phyloP scores from a whole-genome alignment of 2,797 vertebrate genomes.

The Melanotaenia pygmaea region DNA sequence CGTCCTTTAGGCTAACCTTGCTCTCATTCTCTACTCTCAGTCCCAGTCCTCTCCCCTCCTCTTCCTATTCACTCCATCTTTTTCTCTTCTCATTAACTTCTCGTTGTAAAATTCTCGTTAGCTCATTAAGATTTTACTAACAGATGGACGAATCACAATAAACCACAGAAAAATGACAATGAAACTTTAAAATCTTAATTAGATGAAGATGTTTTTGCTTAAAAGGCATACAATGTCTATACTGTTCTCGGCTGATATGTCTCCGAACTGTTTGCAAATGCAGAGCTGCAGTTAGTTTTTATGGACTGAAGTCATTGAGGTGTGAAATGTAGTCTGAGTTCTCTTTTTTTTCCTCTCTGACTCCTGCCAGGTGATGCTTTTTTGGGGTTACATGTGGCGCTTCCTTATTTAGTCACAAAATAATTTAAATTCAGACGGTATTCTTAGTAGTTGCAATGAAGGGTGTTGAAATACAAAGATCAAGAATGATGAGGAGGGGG shows the following conservation, averaged over 20 bases:
- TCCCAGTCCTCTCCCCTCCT: slow-evolving; percentile 29
- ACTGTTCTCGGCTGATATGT: slow-evolving; percentile 1
- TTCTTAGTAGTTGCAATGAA: background rate
- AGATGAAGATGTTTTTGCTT: slow-evolving; percentile 9
- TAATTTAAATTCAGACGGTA: background rate
- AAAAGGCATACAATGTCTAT: background rate
- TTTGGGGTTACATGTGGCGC: background rate
- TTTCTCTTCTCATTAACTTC: background rate
- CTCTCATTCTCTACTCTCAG: slow-evolving; percentile 54
- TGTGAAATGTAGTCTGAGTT: slow-evolving; percentile 25
- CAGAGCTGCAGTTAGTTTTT: slow-evolving; percentile 15
- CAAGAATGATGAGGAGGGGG: background rate
- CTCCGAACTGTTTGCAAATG: slow-evolving; percentile 8
- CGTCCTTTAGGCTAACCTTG: slow-evolving; percentile 72
- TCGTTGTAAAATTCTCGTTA: slow-evolving; percentile 5
- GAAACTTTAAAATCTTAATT: slow-evolving; percentile 17
- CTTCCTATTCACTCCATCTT: background rate
- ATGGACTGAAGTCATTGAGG: slow-evolving; percentile 12
- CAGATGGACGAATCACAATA: slow-evolving; percentile 19
- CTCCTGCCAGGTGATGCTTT: slow-evolving; percentile 23
- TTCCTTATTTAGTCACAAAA: slow-evolving; percentile 7
- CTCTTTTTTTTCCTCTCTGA: slow-evolving; percentile 1
- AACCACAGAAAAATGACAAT: slow-evolving; percentile 15
- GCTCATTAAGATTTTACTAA: background rate
- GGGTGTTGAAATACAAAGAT: background rate